Conservation (phyloP, 1,140 invertebrate genomes). For the Fopius arisanus region DNA sequence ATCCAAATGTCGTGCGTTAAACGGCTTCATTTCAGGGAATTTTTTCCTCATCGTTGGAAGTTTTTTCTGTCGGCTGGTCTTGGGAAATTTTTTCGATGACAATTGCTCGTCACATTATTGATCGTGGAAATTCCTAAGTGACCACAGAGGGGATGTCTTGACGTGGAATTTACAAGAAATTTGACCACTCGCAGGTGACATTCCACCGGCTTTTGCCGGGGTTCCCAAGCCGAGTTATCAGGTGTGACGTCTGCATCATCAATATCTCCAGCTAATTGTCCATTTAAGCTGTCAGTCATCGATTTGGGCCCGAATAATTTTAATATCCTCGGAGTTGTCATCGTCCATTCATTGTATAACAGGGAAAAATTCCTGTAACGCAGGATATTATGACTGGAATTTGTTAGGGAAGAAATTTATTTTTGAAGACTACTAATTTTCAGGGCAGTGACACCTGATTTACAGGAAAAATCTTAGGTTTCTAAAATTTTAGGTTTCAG, state of each 20-base stretch:
- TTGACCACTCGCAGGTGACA: background rate
- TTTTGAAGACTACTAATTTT: no score
- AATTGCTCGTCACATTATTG: no score
- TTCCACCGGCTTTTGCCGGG: background rate
- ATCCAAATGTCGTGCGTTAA: constrained; percentile 29
- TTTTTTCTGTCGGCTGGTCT: background rate
- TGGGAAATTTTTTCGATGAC: background rate
- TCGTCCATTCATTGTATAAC: no score
- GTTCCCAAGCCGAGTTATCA: background rate
- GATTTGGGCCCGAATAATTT: background rate
- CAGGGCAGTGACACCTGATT: no score
- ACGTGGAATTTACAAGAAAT: background rate
- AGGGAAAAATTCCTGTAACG: no score
- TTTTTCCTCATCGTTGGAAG: background rate
- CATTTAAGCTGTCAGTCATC: background rate
- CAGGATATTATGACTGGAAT: no score
- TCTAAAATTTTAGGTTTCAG: no score
- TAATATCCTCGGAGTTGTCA: background rate
- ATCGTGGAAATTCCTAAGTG: background rate
- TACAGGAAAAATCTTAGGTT: no score
- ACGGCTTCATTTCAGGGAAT: background rate
- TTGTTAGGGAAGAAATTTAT: no score
- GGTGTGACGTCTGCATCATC: background rate
- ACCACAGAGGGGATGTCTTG: background rate
- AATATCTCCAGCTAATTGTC: background rate